Evolutionary conservation across 1,140 invertebrate genomes (phyloP), one percentile per base, ranked within the genome.

Genomic region (Uloborus diversus): DNA sequence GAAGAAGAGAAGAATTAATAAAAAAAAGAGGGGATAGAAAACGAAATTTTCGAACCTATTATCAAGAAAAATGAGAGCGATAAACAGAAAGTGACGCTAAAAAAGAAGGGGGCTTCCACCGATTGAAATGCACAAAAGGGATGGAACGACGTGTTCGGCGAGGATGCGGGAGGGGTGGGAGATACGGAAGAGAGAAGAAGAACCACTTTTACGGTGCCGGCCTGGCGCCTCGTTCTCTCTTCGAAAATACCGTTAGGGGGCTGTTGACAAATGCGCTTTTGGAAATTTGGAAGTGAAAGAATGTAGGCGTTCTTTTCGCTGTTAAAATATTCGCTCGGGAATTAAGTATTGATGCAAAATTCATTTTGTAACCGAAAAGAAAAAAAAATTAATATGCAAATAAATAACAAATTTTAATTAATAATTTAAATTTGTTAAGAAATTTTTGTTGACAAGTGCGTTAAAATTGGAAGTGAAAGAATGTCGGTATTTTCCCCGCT

Each of bases 121-220:
- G 27, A 51, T 51, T 27, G 33, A 57, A 49, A 28, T 25, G 35
- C 20, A 59, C 33, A 65, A 47, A 76, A 28, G 71, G 47, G 30
- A 14, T 14, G 32, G 32, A 20, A 4, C 42, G 14, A 35, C 4
- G 20, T 14, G 49, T 9, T 47, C 11, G 33, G 28, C 11, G 32
- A 28, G 11, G 28, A 30, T 28, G 27, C 14, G 9, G 25, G 51
- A n/a, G 42, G 49, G n/a, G 59, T 17, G 71, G 61, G 47, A n/a
- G 23, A 13, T 47, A 65, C 59, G 30, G 65, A 42, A 42, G 65
- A 62, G 73, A 76, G 37, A 53, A 61, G 69, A 62, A 75, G 71
- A 76, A 65, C 59, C 71, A 76, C 61, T 76, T n/a, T 65, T 65
- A 76, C 73, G 59, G 49, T 76, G 64, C 35, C 59, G 59, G 42